Conservation (phyloP, 2,888 invertebrate genomes). For the Lottia scabra region DNA sequence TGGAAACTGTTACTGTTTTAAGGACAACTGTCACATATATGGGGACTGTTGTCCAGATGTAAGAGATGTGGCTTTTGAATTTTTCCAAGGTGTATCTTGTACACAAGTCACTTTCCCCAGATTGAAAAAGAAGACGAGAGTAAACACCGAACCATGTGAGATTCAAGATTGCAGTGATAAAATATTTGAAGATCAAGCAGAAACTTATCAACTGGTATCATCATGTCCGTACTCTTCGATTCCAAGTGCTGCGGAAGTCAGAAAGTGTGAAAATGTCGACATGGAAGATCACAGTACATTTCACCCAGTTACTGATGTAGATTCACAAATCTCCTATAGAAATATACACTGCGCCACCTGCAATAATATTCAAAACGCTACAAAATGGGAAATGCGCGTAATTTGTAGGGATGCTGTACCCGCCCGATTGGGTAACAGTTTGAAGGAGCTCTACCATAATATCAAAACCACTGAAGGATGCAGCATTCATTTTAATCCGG, state of each 20-base stretch:
- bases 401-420: too few relatives aligned
- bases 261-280: neutral
- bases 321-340: constrained; percentile 12
- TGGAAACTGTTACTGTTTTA: neutral
- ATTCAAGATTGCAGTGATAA: too few relatives aligned
- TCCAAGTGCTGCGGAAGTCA: neutral
- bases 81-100: neutral
- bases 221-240: neutral
- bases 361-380: neutral
- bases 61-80: neutral
- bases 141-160: too few relatives aligned
- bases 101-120: too few relatives aligned
- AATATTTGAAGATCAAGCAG: too few relatives aligned
- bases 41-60: constrained; percentile 20
- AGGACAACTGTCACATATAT: constrained; percentile 1
- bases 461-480: too few relatives aligned
- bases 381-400: neutral
- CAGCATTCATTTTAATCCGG: too few relatives aligned
- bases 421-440: too few relatives aligned
- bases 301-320: constrained; percentile 14
- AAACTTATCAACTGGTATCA: too few relatives aligned
- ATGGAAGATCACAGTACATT: constrained; percentile 7
- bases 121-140: too few relatives aligned
- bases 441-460: too few relatives aligned
- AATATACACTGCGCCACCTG: constrained; percentile 22